Percentiles rank a stretch among this genome's conserved stretches.
Conservation (phyloP, 2,113 vertebrate genomes). For the Pituophis catenifer region DNA sequence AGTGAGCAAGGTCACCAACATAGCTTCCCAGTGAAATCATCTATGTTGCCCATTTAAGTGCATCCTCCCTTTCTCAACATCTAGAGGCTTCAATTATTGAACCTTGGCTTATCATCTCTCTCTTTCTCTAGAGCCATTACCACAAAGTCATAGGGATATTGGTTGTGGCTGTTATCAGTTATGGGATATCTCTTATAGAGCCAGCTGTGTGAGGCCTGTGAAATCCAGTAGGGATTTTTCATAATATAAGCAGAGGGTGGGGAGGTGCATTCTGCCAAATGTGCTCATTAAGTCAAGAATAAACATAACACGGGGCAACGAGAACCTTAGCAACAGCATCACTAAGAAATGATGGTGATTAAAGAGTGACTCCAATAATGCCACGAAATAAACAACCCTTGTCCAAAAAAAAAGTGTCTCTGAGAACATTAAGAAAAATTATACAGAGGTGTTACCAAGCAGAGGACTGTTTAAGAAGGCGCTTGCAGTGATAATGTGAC, state of each 20-base stretch:
- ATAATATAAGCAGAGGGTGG: neutral
- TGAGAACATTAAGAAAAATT: neutral
- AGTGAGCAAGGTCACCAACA: neutral
- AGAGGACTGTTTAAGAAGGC: neutral
- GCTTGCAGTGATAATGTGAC: neutral
- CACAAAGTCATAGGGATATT: neutral
- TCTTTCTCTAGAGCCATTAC: neutral
- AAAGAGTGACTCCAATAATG: neutral
- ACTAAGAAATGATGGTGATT: neutral
- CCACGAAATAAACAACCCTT: neutral
- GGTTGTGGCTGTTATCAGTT: neutral
- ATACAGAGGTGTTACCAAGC: neutral
- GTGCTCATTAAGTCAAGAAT: neutral
- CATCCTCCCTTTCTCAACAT: neutral
- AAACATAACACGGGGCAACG: neutral
- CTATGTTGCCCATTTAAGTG: neutral
- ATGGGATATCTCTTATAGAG: neutral
- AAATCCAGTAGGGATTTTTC: neutral
- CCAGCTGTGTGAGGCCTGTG: neutral
- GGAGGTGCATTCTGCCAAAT: neutral
- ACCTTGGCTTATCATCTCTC: neutral
- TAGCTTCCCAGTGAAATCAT: neutral
- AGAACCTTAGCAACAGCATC: neutral
- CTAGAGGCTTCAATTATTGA: neutral
- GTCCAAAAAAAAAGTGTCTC: neutral